Percentiles rank a stretch among this genome's conserved stretches.
Evolutionary conservation across 2,797 vertebrate genomes (phyloP).

Genomic region (Lateolabrax maculatus): DNA sequence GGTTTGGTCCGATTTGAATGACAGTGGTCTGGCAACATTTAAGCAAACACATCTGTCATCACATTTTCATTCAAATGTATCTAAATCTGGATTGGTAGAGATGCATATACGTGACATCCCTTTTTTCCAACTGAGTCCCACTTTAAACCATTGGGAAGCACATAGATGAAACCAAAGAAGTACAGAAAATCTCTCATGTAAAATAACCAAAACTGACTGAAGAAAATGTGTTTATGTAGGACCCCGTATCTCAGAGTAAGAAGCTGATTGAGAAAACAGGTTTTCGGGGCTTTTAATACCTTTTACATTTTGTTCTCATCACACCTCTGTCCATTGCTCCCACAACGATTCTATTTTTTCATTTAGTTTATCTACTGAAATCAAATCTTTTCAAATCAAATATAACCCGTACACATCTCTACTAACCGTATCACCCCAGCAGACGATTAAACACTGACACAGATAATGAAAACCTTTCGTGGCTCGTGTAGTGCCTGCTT

Average conservation of each 20-base stretch:
- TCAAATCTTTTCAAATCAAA: slow-evolving; percentile 11
- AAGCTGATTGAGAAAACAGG: neutral
- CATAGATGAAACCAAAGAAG: neutral
- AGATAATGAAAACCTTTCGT: slow-evolving; percentile 62
- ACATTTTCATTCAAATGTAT: slow-evolving; percentile 5
- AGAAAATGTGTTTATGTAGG: neutral
- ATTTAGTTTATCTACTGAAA: neutral
- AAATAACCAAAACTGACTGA: neutral
- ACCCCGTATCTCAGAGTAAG: neutral
- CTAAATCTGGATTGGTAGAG: neutral
- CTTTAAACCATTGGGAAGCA: neutral
- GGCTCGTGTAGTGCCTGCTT: slow-evolving; percentile 14
- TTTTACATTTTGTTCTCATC: neutral
- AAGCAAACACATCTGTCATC: neutral
- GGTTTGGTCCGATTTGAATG: neutral
- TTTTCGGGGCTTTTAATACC: neutral
- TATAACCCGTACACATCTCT: slow-evolving; percentile 21
- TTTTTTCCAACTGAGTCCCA: neutral
- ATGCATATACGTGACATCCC: neutral
- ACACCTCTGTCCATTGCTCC: neutral
- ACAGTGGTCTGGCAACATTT: neutral
- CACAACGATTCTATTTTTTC: neutral
- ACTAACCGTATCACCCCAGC: slow-evolving; percentile 15
- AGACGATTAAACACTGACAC: slow-evolving; percentile 42
- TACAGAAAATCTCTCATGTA: neutral